These are phyloP conservation scores for Epistrophe eligans DNA, from an alignment of 2,888 invertebrate genomes.

Conservation along the genomic window DNA sequence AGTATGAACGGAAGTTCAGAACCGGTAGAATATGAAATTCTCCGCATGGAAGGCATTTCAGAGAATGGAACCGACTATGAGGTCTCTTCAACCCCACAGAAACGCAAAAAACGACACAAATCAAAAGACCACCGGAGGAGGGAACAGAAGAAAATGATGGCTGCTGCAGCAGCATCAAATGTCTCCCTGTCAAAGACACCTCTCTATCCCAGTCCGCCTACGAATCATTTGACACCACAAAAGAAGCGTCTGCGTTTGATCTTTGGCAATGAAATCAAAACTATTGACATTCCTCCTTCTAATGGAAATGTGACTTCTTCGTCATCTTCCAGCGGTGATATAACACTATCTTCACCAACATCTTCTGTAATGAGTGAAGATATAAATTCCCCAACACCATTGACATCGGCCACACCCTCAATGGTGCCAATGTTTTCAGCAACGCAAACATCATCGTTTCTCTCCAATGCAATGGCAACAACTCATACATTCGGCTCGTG, in stretches of 20 bases:
- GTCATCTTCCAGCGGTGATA: conserved; percentile 54
- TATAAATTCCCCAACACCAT: conserved; percentile 35
- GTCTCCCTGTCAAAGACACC: conserved; percentile 47
- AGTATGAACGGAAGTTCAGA: conserved; percentile 79
- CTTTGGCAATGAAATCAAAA: conserved; percentile 94
- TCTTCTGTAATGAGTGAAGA: conserved; percentile 66
- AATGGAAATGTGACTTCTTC: conserved; percentile 67
- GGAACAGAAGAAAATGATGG: conserved; percentile 61
- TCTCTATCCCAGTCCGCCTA: conserved; percentile 75
- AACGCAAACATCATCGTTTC: conserved; percentile 75
- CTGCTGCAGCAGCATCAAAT: conserved; percentile 53
- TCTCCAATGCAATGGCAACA: conserved; percentile 78
- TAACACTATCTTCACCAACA: conserved; percentile 66
- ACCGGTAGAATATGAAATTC: conserved; percentile 92
- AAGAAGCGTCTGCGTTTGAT: conserved; percentile 94
- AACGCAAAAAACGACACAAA: conserved; percentile 87
- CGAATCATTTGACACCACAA: conserved; percentile 86
- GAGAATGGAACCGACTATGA: conserved; percentile 82
- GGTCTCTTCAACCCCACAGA: conserved; percentile 78
- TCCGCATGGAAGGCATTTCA: conserved; percentile 91
- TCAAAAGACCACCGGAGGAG: conserved; percentile 83
- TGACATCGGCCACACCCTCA: conserved; percentile 44
- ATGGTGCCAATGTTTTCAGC: conserved; percentile 13
- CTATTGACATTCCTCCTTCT: conserved; percentile 92
- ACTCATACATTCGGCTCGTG: conserved; percentile 83